Conservation (phyloP, 2,888 invertebrate species). For the Trisateles emortualis region DNA sequence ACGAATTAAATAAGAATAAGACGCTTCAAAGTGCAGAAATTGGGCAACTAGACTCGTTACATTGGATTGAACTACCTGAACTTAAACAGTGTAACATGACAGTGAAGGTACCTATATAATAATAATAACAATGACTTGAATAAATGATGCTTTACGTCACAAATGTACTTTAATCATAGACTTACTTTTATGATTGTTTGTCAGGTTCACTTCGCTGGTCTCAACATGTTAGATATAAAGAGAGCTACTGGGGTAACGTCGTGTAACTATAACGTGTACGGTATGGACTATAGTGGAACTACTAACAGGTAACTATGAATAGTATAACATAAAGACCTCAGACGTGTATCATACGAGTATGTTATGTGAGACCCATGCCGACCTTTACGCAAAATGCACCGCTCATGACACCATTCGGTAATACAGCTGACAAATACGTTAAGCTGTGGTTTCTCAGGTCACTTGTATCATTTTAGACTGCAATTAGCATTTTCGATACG, state of each 20-base stretch:
- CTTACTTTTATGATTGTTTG: too few species aligned
- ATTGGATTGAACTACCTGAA: not conserved
- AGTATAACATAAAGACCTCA: not conserved
- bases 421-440: too few species aligned
- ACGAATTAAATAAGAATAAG: not conserved
- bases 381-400: not conserved
- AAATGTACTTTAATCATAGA: too few species aligned
- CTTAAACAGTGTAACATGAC: not conserved
- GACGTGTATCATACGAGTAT: too few species aligned
- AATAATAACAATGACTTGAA: not conserved
- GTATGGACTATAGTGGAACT: slow-evolving; percentile 9
- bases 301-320: slow-evolving; percentile 11
- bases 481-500: too few species aligned
- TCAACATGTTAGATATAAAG: slow-evolving; percentile 53
- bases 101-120: not conserved
- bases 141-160: too few species aligned
- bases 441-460: too few species aligned
- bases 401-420: too few species aligned
- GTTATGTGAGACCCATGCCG: too few species aligned
- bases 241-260: slow-evolving; percentile 46
- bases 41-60: not conserved
- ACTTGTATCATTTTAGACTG: too few species aligned
- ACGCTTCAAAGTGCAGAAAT: not conserved
- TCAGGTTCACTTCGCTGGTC: slow-evolving; percentile 36
- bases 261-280: slow-evolving; percentile 3